Conservation (phyloP, 2,888 invertebrate genomes). For the Agrochola lota region DNA sequence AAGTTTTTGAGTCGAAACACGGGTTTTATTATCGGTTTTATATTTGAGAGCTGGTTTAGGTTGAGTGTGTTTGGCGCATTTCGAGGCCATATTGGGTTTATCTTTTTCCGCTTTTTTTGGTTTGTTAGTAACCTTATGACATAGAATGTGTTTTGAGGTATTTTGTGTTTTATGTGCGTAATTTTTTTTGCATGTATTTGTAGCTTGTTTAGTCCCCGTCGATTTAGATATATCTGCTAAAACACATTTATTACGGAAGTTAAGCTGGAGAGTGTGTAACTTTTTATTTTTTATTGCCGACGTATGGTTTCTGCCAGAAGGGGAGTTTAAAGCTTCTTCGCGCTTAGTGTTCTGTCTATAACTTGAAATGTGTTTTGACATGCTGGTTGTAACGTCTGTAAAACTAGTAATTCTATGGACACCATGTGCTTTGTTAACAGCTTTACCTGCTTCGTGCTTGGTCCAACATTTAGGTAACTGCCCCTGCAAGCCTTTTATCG, state of each 20-base stretch:
- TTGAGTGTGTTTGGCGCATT: background rate
- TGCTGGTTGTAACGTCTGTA: background rate
- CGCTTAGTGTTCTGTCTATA: background rate
- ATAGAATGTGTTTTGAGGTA: background rate
- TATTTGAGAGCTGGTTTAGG: background rate
- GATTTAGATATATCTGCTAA: conserved; percentile 5
- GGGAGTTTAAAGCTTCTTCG: background rate
- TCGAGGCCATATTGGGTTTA: background rate
- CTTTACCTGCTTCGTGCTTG: conserved; percentile 1
- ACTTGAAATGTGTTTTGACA: background rate
- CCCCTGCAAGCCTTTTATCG: conserved; percentile 10
- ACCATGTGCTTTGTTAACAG: background rate
- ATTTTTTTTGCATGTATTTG: conserved; percentile 5
- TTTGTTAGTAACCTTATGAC: conserved; percentile 3
- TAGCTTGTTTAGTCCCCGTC: conserved; percentile 4
- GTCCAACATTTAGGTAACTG: conserved; percentile 10
- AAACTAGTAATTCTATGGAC: conserved; percentile 3
- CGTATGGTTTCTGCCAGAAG: conserved; percentile 3
- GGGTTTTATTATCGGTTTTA: background rate
- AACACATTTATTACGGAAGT: conserved; percentile 7
- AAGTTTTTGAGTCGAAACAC: background rate
- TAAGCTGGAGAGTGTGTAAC: background rate
- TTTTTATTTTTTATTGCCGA: conserved; percentile 13
- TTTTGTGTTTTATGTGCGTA: conserved; percentile 24
- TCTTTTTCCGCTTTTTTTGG: background rate